Evolutionary conservation across 1,140 invertebrate species (phyloP).

Genomic region (Drosophila sulfurigaster): DNA sequence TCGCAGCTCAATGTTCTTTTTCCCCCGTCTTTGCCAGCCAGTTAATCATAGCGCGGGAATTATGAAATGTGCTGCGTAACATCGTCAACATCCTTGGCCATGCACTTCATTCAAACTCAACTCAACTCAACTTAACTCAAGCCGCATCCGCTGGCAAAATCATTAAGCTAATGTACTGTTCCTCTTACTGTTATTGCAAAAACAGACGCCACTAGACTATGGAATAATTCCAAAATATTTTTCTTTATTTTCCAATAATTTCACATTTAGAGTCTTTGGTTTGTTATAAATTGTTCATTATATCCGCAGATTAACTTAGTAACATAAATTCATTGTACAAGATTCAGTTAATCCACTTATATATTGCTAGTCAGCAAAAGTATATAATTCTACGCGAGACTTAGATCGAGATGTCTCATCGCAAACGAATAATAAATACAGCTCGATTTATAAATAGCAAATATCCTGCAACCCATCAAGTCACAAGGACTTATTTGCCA

Average conservation of each 20-base stretch:
- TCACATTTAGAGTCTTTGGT: not conserved
- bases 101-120: conserved; percentile 29
- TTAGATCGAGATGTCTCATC: too few relatives aligned
- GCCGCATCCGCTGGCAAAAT: conserved; percentile 43
- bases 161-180: conserved; percentile 76
- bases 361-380: too few relatives aligned
- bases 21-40: conserved; percentile 6
- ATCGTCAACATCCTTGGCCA: conserved; percentile 31
- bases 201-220: conserved; percentile 20
- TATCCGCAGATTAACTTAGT: too few relatives aligned
- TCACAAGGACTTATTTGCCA: too few relatives aligned
- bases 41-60: conserved; percentile 79
- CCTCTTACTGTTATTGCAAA: conserved; percentile 52
- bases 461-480: too few relatives aligned
- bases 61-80: conserved; percentile 81
- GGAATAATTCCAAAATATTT: too few relatives aligned
- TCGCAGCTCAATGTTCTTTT: conserved; percentile 19
- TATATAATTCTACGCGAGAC: too few relatives aligned
- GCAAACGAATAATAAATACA: too few relatives aligned
- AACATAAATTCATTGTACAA: too few relatives aligned
- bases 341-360: too few relatives aligned
- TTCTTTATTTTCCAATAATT: too few relatives aligned
- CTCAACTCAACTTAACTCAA: not conserved
- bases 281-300: not conserved
- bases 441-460: too few relatives aligned